phyloP scores from a whole-genome alignment of 2,113 vertebrate species.

The Dasyornis broadbenti region DNA sequence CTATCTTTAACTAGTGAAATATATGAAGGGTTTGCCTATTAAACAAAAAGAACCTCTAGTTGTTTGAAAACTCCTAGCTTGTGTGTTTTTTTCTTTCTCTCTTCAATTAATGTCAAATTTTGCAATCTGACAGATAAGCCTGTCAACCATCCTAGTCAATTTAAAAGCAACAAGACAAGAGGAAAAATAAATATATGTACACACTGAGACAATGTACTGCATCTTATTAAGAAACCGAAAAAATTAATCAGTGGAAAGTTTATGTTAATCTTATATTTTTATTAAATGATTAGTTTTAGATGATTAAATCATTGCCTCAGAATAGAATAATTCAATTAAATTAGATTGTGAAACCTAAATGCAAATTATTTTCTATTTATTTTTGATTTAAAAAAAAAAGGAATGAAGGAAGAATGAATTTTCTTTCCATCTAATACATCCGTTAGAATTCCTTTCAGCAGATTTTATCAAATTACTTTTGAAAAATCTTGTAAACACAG shows the following conservation, averaged over 20 bases:
- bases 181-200: not conserved
- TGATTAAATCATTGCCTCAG: not conserved
- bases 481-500: not conserved
- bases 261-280: not conserved
- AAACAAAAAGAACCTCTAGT: not conserved
- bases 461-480: not conserved
- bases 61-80: not conserved
- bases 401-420: not conserved
- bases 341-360: not conserved
- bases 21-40: not conserved
- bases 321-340: not conserved
- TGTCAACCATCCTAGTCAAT: not conserved
- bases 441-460: not conserved
- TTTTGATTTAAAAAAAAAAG: not conserved
- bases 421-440: not conserved
- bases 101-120: not conserved
- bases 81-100: rapidly evolving
- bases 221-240: not conserved
- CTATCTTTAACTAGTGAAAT: not conserved
- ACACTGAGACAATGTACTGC: not conserved
- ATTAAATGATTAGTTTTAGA: not conserved
- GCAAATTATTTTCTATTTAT: not conserved
- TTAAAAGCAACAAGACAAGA: not conserved
- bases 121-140: not conserved
- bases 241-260: not conserved